Evolutionary conservation across 2,888 invertebrate genomes (phyloP).

Genomic region (Spilosoma lubricipeda): DNA sequence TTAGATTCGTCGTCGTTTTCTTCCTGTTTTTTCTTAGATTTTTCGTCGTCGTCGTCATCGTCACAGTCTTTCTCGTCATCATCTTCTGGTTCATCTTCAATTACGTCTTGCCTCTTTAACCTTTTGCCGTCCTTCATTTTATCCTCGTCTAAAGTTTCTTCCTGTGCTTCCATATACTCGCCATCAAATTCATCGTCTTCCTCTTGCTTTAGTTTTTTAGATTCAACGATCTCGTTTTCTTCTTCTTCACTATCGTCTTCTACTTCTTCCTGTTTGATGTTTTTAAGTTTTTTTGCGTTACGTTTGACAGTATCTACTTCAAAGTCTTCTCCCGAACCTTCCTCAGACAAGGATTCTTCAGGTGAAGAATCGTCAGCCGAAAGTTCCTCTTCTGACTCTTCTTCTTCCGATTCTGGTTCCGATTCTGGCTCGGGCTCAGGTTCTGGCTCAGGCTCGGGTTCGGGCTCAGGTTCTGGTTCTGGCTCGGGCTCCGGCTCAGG

Average conservation of each 20-base stretch:
- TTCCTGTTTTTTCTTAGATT: slow-evolving; percentile 41
- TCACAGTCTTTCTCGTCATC: neutral
- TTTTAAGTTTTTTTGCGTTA: slow-evolving; percentile 42
- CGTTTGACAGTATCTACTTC: slow-evolving; percentile 52
- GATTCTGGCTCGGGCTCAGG: slow-evolving; percentile 58
- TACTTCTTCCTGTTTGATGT: slow-evolving; percentile 51
- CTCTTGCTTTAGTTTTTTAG: slow-evolving; percentile 24
- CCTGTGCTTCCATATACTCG: slow-evolving; percentile 37
- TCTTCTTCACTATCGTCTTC: slow-evolving; percentile 37
- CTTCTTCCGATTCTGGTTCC: slow-evolving; percentile 68
- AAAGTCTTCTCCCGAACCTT: slow-evolving; percentile 43
- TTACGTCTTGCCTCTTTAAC: slow-evolving; percentile 16
- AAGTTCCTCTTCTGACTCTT: slow-evolving; percentile 58
- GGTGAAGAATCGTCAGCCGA: slow-evolving; percentile 8
- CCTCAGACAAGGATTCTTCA: slow-evolving; percentile 57
- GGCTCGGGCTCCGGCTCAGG: slow-evolving; percentile 59
- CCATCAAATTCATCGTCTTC: slow-evolving; percentile 44
- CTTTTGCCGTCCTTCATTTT: slow-evolving; percentile 26
- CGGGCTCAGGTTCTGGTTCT: slow-evolving; percentile 52
- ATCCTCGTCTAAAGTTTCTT: slow-evolving; percentile 32
- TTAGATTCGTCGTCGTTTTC: slow-evolving; percentile 40
- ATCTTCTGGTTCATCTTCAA: neutral
- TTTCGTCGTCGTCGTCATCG: neutral
- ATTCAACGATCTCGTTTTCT: slow-evolving; percentile 29
- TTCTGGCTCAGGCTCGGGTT: slow-evolving; percentile 48